Percentiles rank a stretch among this genome's conserved stretches.
These are phyloP conservation scores for Ophonus ardosiacus DNA, from an alignment of 2,888 invertebrate genomes.

Conservation along the genomic window DNA sequence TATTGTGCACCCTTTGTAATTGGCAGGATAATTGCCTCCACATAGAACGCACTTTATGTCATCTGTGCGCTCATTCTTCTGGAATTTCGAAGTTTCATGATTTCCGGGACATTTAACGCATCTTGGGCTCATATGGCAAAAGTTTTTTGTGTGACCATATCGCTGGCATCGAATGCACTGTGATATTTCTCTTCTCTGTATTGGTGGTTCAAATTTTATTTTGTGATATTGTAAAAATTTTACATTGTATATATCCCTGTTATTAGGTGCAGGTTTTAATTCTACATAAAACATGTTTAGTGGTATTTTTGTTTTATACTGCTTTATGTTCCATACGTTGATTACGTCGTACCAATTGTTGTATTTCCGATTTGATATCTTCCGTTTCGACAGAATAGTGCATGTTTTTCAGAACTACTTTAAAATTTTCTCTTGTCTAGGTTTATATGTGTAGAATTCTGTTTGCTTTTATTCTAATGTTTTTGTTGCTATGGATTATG, in stretches of 20 bases:
- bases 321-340: background rate
- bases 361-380: background rate
- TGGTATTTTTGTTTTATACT: slow-evolving; percentile 2
- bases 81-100: background rate
- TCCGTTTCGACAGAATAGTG: background rate
- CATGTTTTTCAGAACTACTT: background rate
- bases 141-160: background rate
- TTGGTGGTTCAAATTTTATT: background rate
- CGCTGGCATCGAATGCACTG: background rate
- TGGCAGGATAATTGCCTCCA: background rate
- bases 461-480: background rate
- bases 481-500: background rate
- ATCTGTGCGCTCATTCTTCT: background rate
- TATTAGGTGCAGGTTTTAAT: background rate
- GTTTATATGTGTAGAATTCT: background rate
- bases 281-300: slow-evolving; percentile 9
- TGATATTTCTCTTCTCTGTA: background rate
- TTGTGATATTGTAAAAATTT: background rate
- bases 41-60: background rate
- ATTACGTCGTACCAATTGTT: background rate
- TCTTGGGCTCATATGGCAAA: background rate
- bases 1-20: slow-evolving; percentile 1
- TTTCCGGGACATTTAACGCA: background rate
- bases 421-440: background rate
- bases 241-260: slow-evolving; percentile 8